Evolutionary conservation across 2,888 invertebrate species (phyloP).

Genomic region (Liposcelis brunnea): DNA sequence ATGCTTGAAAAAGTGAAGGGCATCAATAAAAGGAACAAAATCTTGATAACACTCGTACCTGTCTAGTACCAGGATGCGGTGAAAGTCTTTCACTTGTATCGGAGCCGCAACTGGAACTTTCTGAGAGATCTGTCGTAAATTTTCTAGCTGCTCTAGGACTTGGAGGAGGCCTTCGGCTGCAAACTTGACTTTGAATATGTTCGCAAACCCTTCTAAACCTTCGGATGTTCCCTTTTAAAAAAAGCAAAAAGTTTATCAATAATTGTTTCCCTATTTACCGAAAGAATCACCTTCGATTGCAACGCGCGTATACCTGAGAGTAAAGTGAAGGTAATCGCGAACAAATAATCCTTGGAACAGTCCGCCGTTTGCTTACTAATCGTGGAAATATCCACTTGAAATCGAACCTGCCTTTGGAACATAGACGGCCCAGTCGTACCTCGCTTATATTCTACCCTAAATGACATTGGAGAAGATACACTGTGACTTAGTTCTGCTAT

Average conservation of each 20-base stretch:
- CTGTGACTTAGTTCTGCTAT: slow-evolving; percentile 94
- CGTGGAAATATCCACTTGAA: slow-evolving; percentile 79
- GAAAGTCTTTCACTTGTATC: slow-evolving; percentile 46
- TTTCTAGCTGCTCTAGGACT: slow-evolving; percentile 46
- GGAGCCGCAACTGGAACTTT: slow-evolving; percentile 50
- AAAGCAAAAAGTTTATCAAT: too few relatives aligned
- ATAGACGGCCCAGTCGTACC: slow-evolving; percentile 87
- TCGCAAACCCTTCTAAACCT: slow-evolving; percentile 91
- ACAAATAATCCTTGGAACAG: slow-evolving; percentile 55
- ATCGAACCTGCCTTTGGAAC: slow-evolving; percentile 91
- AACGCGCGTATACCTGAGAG: too few relatives aligned
- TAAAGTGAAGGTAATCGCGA: slow-evolving; percentile 87
- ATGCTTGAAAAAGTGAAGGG: too few relatives aligned
- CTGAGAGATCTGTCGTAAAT: slow-evolving; percentile 46
- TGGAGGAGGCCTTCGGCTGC: slow-evolving; percentile 38
- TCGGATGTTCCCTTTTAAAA: slow-evolving; percentile 91
- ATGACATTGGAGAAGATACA: slow-evolving; percentile 95
- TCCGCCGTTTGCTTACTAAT: slow-evolving; percentile 58
- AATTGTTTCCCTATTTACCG: too few relatives aligned
- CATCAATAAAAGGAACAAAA: too few relatives aligned
- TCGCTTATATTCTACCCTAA: slow-evolving; percentile 92
- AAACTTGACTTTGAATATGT: slow-evolving; percentile 78
- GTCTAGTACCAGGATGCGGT: slow-evolving; percentile 34
- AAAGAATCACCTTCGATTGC: too few relatives aligned
- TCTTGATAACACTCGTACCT: too few relatives aligned